Evolutionary conservation across 2,888 invertebrate genomes (phyloP).

Genomic region (Harmothoe impar): DNA sequence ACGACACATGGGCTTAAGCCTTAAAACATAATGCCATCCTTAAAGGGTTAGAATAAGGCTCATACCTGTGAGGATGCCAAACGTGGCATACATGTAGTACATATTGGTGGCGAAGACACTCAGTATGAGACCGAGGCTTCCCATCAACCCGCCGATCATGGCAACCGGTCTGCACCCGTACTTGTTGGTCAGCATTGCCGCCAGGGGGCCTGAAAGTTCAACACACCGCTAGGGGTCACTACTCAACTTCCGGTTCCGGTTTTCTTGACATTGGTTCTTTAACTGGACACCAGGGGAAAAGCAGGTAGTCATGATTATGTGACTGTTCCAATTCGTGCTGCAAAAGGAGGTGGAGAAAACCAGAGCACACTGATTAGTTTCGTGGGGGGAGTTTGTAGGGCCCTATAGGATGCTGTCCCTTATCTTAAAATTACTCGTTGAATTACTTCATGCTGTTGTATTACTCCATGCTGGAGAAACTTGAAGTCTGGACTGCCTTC

Average conservation of each 20-base stretch:
- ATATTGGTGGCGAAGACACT: constrained; percentile 77
- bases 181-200: constrained; percentile 77
- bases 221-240: neutral
- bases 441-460: no score
- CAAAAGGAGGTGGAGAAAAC: no score
- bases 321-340: neutral
- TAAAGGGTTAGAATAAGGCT: no score
- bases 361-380: no score
- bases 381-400: no score
- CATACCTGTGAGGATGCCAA: constrained; percentile 79
- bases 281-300: neutral
- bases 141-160: constrained; percentile 77
- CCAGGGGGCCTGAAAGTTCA: constrained; percentile 76
- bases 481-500: no score
- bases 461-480: no score
- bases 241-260: neutral
- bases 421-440: no score
- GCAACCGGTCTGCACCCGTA: constrained; percentile 79
- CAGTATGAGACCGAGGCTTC: constrained; percentile 76
- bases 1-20: no score
- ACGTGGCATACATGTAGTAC: constrained; percentile 78
- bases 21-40: no score
- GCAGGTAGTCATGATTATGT: neutral
- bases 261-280: neutral
- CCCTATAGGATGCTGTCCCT: no score